Conservation (phyloP, 2,888 invertebrate genomes). For the Pimpla rufipes region DNA sequence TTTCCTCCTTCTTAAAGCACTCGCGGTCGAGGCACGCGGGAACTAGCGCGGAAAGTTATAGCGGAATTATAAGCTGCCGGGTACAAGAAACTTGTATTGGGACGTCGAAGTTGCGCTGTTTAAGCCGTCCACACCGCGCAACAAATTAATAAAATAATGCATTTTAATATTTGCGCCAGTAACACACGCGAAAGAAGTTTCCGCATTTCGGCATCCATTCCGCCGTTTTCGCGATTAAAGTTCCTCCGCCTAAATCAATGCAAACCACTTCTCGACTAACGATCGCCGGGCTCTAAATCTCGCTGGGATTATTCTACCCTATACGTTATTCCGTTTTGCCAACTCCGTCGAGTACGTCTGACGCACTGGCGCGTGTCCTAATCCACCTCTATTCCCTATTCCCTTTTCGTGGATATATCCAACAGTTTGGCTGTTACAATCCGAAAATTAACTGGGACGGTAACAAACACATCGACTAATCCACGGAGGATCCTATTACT, state of each 20-base stretch:
- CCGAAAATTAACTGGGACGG: background rate
- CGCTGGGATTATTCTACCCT: background rate
- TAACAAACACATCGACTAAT: slow-evolving; percentile 2
- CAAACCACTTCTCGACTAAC: background rate
- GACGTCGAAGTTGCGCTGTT: background rate
- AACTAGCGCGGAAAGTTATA: slow-evolving; percentile 19
- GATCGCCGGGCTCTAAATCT: background rate
- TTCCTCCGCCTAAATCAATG: background rate
- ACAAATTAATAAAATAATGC: background rate
- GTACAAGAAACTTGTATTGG: background rate
- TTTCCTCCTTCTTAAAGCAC: slow-evolving; percentile 25
- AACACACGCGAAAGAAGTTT: background rate
- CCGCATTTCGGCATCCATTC: background rate
- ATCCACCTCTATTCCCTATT: slow-evolving; percentile 11
- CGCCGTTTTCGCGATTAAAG: background rate
- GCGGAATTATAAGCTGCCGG: background rate
- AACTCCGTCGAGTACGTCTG: background rate
- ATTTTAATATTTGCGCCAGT: background rate
- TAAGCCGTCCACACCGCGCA: background rate
- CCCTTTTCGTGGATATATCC: slow-evolving; percentile 17
- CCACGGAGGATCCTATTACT: slow-evolving; percentile 20
- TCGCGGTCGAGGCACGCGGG: slow-evolving; percentile 1
- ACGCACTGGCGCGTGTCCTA: background rate
- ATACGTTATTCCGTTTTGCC: slow-evolving; percentile 4
- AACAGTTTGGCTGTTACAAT: slow-evolving; percentile 14